Conservation (phyloP, 2,113 vertebrate genomes). For the Corythornis cristatus region DNA sequence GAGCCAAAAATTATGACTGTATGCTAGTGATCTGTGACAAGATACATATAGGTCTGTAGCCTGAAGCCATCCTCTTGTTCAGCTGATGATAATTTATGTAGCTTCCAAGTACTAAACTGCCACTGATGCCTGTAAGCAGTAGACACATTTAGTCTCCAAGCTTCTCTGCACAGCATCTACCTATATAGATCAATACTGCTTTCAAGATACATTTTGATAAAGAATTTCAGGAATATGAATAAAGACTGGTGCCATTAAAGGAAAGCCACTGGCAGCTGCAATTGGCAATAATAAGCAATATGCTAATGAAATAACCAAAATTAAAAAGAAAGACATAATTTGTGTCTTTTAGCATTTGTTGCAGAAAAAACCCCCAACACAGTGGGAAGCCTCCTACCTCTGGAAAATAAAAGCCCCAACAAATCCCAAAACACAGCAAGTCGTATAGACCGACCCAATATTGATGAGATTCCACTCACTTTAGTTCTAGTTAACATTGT, state of each 20-base stretch:
- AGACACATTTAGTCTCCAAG: background rate
- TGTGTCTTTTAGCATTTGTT: background rate
- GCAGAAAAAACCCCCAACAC: background rate
- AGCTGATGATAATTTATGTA: background rate
- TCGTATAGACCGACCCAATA: background rate
- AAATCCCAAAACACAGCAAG: background rate
- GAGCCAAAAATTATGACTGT: background rate
- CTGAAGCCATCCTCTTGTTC: background rate
- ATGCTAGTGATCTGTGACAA: background rate
- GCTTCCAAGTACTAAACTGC: background rate
- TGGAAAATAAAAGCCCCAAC: background rate
- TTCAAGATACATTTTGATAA: background rate
- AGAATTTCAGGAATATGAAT: background rate
- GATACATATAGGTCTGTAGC: background rate
- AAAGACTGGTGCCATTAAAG: slow-evolving; percentile 6
- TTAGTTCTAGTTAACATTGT: background rate
- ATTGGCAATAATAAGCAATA: background rate
- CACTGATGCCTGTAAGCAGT: background rate
- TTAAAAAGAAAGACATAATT: background rate
- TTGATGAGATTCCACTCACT: background rate
- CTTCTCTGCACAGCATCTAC: background rate
- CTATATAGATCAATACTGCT: background rate
- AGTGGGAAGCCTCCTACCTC: background rate
- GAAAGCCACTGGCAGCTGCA: background rate
- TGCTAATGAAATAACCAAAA: background rate